Conservation (phyloP, 2,797 vertebrate species). For the Pseudochaenichthys georgianus region DNA sequence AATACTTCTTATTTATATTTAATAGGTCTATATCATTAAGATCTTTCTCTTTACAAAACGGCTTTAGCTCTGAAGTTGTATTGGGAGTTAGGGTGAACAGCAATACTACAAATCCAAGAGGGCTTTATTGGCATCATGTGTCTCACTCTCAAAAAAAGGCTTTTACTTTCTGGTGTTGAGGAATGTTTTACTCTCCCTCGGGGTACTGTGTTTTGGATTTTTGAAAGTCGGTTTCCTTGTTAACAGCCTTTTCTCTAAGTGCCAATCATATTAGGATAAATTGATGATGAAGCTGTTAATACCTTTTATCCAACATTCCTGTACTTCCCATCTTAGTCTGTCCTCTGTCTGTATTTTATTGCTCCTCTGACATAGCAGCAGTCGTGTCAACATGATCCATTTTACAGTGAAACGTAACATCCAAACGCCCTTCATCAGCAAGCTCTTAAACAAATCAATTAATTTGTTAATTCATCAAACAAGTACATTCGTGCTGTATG, state of each 20-base stretch:
- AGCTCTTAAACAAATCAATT: constrained; percentile 59
- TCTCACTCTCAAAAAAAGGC: constrained; percentile 27
- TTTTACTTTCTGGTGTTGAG: constrained; percentile 28
- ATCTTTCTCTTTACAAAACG: constrained; percentile 6
- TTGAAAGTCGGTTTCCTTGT: not conserved
- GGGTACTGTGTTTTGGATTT: not conserved
- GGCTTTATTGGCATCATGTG: constrained; percentile 12
- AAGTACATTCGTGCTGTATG: constrained; percentile 25
- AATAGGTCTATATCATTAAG: not conserved
- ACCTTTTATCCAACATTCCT: not conserved
- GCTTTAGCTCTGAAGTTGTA: not conserved
- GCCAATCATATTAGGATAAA: constrained; percentile 32
- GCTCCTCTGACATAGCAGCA: not conserved
- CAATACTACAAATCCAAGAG: constrained; percentile 8
- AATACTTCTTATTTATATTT: not conserved
- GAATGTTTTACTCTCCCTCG: constrained; percentile 34
- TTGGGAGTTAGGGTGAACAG: not conserved
- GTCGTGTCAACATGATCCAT: constrained; percentile 42
- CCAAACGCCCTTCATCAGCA: constrained; percentile 49
- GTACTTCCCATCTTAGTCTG: not conserved
- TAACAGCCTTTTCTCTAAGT: constrained; percentile 25
- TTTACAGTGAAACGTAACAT: constrained; percentile 11
- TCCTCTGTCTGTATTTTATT: constrained; percentile 13
- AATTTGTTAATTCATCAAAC: constrained; percentile 72
- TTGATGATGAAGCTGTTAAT: constrained; percentile 18